Evolutionary conservation across 2,888 invertebrate genomes (phyloP).

Genomic region (Cacoxenus indagator): DNA sequence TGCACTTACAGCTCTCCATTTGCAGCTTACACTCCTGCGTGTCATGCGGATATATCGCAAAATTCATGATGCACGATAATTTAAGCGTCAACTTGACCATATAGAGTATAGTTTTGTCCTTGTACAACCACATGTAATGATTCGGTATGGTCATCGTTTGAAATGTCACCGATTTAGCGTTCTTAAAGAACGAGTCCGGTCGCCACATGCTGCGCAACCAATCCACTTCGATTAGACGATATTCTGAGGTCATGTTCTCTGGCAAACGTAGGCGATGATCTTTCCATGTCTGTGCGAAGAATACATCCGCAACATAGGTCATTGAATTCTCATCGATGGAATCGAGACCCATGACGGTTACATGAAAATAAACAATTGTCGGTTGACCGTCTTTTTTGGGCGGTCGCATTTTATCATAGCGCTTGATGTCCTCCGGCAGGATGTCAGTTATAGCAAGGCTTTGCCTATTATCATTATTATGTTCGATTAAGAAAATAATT

Average conservation of each 20-base stretch:
- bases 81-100: conserved; percentile 89
- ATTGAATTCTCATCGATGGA: conserved; percentile 96
- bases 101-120: conserved; percentile 87
- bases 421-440: conserved; percentile 86
- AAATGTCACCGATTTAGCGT: conserved; percentile 92
- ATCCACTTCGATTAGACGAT: conserved; percentile 87
- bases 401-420: conserved; percentile 94
- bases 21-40: conserved; percentile 94
- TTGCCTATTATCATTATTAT: conserved; percentile 57
- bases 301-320: conserved; percentile 94
- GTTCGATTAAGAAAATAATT: neutral
- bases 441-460: conserved; percentile 87
- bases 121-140: conserved; percentile 93
- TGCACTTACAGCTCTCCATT: conserved; percentile 90
- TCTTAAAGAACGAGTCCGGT: conserved; percentile 94
- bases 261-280: conserved; percentile 87
- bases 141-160: conserved; percentile 96
- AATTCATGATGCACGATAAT: conserved; percentile 94
- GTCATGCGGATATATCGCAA: conserved; percentile 93
- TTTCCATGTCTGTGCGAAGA: conserved; percentile 95
- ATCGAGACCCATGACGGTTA: conserved; percentile 94
- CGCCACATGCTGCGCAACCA: conserved; percentile 95
- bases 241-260: conserved; percentile 94
- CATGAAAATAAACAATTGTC: conserved; percentile 90
- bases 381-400: conserved; percentile 91